Evolutionary conservation across 2,113 vertebrate species (phyloP).

Genomic region (Crocuta crocuta): DNA sequence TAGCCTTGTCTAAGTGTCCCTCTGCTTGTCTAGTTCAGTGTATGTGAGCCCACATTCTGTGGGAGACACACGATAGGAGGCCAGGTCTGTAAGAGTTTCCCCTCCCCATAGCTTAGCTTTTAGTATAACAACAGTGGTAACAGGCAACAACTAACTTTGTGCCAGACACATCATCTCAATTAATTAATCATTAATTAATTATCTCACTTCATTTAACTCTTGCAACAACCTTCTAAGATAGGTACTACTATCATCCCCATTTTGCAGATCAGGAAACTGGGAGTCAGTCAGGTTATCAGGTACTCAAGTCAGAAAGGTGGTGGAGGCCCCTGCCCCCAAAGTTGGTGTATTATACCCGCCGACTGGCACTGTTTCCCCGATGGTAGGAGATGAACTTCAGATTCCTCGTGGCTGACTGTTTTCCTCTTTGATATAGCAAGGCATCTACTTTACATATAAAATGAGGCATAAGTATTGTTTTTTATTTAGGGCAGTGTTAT

Average conservation of each 20-base stretch:
- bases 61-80: background rate
- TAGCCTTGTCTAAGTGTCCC: background rate
- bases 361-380: too few relatives aligned
- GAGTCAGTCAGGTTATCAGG: background rate
- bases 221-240: background rate
- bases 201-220: background rate
- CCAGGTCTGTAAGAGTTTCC: background rate
- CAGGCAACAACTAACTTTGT: too few relatives aligned
- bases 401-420: accelerated
- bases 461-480: background rate
- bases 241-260: background rate
- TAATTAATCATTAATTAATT: background rate
- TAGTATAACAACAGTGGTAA: too few relatives aligned
- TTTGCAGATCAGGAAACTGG: background rate
- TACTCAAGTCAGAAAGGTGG: accelerated
- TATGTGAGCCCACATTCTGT: background rate
- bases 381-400: accelerated
- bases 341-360: too few relatives aligned
- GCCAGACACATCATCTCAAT: background rate
- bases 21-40: too few relatives aligned
- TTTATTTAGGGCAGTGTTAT: background rate
- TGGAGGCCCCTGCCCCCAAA: accelerated
- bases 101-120: background rate
- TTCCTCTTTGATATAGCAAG: background rate
- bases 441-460: background rate